These are phyloP conservation scores for Acanthisitta chloris DNA, from an alignment of 2,113 vertebrate species.

Conservation along the genomic window DNA sequence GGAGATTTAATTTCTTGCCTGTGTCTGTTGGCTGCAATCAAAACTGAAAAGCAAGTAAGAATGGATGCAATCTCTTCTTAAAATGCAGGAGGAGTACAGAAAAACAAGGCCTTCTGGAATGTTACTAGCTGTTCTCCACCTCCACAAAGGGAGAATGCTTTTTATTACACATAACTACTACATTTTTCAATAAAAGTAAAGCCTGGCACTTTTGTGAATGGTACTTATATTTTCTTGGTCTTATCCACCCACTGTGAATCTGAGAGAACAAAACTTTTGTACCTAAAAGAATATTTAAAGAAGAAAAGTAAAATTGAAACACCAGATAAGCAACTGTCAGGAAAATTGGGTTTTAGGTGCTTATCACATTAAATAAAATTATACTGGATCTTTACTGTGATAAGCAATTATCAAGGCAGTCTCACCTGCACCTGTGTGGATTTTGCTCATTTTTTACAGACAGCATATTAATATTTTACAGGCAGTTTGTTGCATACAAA, in stretches of 20 bases:
- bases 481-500: not conserved
- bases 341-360: not conserved
- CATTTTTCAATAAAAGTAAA: not conserved
- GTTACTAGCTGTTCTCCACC: conserved; percentile 18
- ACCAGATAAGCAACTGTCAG: not conserved
- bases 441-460: not conserved
- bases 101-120: not conserved
- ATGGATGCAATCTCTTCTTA: not conserved
- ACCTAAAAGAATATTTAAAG: not conserved
- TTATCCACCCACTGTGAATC: not conserved
- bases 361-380: not conserved
- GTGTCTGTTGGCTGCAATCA: conserved; percentile 4
- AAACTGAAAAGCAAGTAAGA: not conserved
- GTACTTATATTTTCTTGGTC: not conserved
- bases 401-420: not conserved
- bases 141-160: conserved; percentile 1
- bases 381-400: not conserved
- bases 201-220: conserved; percentile 17
- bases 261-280: conserved; percentile 12
- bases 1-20: not conserved
- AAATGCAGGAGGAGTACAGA: not conserved
- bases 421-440: not conserved
- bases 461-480: not conserved
- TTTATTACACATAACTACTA: conserved; percentile 8
- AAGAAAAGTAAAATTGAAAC: not conserved